These are phyloP conservation scores for Pimephales promelas DNA, from an alignment of 2,113 vertebrate species.

Conservation along the genomic window DNA sequence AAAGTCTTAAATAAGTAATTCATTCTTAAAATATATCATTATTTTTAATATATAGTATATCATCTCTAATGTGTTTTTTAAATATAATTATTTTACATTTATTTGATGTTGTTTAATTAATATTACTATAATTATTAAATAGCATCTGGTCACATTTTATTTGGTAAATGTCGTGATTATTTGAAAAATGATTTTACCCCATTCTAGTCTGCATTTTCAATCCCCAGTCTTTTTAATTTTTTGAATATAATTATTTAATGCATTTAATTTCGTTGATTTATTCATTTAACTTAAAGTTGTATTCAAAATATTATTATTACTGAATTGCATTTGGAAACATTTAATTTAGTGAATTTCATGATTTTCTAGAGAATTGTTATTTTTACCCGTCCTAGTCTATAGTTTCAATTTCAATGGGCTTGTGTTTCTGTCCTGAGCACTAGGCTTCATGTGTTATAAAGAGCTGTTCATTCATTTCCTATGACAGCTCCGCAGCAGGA, in stretches of 20 bases:
- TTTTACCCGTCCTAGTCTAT: background rate
- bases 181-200: no score
- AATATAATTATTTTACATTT: background rate
- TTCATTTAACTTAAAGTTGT: background rate
- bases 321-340: background rate
- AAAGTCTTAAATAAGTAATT: background rate
- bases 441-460: background rate
- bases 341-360: background rate
- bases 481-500: constrained; percentile 4
- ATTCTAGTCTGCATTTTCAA: no score
- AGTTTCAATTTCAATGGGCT: background rate
- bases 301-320: background rate
- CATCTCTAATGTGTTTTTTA: background rate
- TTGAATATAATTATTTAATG: background rate
- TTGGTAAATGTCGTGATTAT: no score
- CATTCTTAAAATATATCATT: background rate
- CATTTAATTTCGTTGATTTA: background rate
- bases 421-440: background rate
- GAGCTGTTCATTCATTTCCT: constrained; percentile 20
- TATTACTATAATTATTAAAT: background rate
- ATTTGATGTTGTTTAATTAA: background rate
- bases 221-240: background rate
- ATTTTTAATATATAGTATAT: background rate
- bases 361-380: background rate
- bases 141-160: background rate